Evolutionary conservation across 2,113 vertebrate genomes (phyloP).

Genomic region (Corythoichthys intestinalis): DNA sequence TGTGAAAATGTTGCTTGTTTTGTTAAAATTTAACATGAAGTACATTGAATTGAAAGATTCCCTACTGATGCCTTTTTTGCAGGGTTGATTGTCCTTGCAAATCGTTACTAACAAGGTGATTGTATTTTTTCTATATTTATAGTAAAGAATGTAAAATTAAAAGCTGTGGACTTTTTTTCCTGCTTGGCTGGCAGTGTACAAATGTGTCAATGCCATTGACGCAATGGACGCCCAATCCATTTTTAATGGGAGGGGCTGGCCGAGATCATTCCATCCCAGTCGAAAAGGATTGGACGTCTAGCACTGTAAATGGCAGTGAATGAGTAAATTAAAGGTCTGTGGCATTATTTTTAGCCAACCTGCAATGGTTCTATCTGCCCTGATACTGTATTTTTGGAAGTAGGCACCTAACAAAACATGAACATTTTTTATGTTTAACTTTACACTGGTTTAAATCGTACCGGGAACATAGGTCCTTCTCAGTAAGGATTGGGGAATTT

Average conservation of each 20-base stretch:
- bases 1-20: conserved; percentile 25
- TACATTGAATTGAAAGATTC: conserved; percentile 33
- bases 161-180: background rate
- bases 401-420: background rate
- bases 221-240: too few relatives aligned
- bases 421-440: background rate
- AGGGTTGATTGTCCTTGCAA: conserved; percentile 48
- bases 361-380: background rate
- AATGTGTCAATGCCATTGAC: too few relatives aligned
- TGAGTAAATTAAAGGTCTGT: background rate
- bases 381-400: background rate
- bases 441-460: background rate
- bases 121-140: conserved; percentile 68
- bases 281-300: too few relatives aligned
- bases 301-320: too few relatives aligned
- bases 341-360: background rate
- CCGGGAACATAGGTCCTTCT: too few relatives aligned
- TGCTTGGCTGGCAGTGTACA: background rate
- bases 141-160: conserved; percentile 55
- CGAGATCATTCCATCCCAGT: too few relatives aligned
- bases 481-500: too few relatives aligned
- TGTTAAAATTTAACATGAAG: conserved; percentile 33
- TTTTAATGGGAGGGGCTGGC: too few relatives aligned
- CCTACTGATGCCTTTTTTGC: conserved; percentile 39
- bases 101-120: conserved; percentile 58